Base-by-base conservation (phyloP, 2,797 vertebrate genomes). In the Enteromius fasciolatus region DNA sequence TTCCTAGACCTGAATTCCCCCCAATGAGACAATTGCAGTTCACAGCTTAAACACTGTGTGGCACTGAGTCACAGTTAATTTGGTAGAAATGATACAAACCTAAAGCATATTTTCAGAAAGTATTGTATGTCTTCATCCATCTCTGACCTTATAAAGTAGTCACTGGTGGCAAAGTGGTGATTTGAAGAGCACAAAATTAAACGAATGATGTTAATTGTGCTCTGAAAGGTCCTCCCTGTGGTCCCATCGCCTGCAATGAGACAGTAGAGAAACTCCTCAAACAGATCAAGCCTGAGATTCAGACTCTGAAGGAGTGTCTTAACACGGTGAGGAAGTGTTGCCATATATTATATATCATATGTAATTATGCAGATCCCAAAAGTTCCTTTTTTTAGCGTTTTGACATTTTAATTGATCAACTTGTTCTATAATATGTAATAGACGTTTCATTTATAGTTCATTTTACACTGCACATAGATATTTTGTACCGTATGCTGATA, bases 301-400 rank as follows among this genome's bases (percentile, higher is more conserved):
- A 96, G 84, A 95, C 92, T 0, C 91, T 96, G 72, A 97, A 95
- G 89, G 97, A 98, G 92, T 95, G 95, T 63, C 94, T 97, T 54
- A 97, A 96, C 87, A 92, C 93, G 86, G 97, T 97, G 84, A 92
- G 93, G 64, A 23, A 23, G 28, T 7, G 39, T 15, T 46, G 15
- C 28, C 14, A 8, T 28, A 31, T 31, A 28, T 31, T 63, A 7
- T 7, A 78, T 33, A 14, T 63, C 41, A 46, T 20, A 6, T 25
- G n/a, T 31, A 14, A 6, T 3, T 20, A 18, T 28, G 25, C 39
- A n/a, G 39, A 73, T 70, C 5, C 63, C 11, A 78, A 52, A 20
- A 54, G 18, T 15, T 46, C 5, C 11, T 12, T 72, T 4, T n/a
- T 28, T 64, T 3, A 18, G 4, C 31, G 14, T 33, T n/a, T 36